phyloP scores from a whole-genome alignment of 1,140 invertebrate genomes.

The Melanaphis sacchari region DNA sequence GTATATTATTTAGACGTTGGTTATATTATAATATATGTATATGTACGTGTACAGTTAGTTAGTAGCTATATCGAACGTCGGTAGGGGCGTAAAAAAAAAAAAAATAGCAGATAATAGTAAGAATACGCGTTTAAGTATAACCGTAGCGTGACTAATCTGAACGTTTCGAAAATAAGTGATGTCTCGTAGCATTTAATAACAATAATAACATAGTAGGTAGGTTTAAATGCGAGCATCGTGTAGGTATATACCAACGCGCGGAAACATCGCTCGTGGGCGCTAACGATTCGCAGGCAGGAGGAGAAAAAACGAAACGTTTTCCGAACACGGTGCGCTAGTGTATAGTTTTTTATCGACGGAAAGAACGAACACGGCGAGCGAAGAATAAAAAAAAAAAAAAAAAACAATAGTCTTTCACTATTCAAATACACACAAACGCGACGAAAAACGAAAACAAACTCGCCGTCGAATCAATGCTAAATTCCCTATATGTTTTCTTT shows the following conservation, averaged over 20 bases:
- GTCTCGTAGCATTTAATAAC: neutral
- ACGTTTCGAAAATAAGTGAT: slow-evolving; percentile 25
- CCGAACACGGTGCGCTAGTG: neutral
- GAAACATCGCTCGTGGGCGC: neutral
- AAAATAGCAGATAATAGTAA: neutral
- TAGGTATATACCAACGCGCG: neutral
- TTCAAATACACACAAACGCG: neutral
- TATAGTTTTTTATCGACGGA: slow-evolving; percentile 18
- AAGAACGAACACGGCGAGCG: neutral
- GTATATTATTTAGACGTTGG: neutral
- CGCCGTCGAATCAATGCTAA: neutral
- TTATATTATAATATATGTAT: neutral
- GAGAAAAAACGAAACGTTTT: neutral
- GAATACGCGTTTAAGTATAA: neutral
- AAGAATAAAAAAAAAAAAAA: neutral
- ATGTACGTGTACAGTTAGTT: neutral
- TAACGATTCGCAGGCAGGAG: neutral
- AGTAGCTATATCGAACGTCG: neutral
- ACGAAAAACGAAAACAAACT: neutral
- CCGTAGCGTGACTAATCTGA: slow-evolving; percentile 48
- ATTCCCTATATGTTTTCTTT: neutral
- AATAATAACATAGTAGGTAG: neutral
- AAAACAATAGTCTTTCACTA: neutral
- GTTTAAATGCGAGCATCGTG: neutral
- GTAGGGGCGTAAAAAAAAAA: slow-evolving; percentile 16